A percentile compares a stretch with the other conserved stretches of the same genome.
Evolutionary conservation across 2,113 vertebrate genomes (phyloP).

Genomic region (Tetrao urogallus): DNA sequence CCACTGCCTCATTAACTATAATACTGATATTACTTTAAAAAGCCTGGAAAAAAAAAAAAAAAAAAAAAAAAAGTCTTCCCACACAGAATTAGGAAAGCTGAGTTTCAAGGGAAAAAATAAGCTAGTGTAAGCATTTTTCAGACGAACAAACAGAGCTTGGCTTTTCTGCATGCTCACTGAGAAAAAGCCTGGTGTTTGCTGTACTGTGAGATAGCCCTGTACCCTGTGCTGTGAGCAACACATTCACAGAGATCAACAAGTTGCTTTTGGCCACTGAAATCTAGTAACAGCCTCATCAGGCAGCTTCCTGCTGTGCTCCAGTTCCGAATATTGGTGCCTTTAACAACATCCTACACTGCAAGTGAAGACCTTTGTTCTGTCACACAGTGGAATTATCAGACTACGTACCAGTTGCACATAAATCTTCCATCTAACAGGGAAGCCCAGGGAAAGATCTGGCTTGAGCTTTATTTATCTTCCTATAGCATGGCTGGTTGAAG

Average conservation of each 20-base stretch:
- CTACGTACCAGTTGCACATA: constrained; percentile 38
- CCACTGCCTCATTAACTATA: constrained; percentile 82
- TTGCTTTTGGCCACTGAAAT: constrained; percentile 53
- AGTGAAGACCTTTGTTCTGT: constrained; percentile 35
- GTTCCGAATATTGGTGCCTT: constrained; percentile 11
- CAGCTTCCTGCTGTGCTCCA: constrained; percentile 12
- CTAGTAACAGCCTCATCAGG: constrained; percentile 22
- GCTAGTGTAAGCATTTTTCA: constrained; percentile 74
- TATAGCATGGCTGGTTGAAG: constrained; percentile 42
- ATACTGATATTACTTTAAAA: constrained; percentile 79
- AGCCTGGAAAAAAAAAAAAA: constrained; percentile 52
- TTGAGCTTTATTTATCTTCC: constrained; percentile 51
- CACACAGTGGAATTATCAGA: constrained; percentile 5
- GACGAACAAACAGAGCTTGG: constrained; percentile 55
- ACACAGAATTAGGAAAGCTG: constrained; percentile 59
- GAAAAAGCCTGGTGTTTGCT: constrained; percentile 27
- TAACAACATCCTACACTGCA: constrained; percentile 48
- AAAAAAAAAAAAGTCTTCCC: constrained; percentile 49
- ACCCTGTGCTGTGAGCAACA: background rate
- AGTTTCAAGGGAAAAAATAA: constrained; percentile 52
- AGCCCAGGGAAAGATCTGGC: constrained; percentile 23
- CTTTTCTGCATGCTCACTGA: constrained; percentile 50
- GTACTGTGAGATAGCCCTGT: background rate
- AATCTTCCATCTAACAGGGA: constrained; percentile 17
- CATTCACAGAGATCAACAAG: constrained; percentile 24